Base-by-base conservation (phyloP, 2,797 vertebrate species). In the Pantherophis vulpinus region DNA sequence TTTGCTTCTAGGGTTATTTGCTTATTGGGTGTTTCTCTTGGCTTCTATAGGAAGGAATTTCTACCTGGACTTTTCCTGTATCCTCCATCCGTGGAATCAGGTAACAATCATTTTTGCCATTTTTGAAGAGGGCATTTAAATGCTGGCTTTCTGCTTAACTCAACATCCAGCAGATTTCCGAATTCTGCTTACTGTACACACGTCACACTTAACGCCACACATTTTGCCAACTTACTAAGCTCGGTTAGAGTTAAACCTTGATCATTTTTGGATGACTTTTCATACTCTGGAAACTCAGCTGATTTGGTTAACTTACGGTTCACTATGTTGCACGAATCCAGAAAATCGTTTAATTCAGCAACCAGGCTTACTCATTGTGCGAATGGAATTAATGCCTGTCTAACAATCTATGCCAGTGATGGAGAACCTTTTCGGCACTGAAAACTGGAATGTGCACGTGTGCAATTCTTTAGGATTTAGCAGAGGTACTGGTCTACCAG, bases 81-180 rank as follows among this genome's bases (percentile, higher is more conserved):
- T 91, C 98, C 60, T 98, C 97, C 93, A 98, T 99, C 60, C 98
- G 98, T 1, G 98, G 98, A 51, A 97, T 99, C 95, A 99, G 99
- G 99, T 99, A 97, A 97, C 93, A 58, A 0, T 10, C 0, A 0
- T 1, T 0, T 20, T 51, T 16, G 55, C 4, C 29, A 1, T 20
- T 0, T 14, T 7, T 0, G 56, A 20, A 32, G 27, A 9, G 58
- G 32, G 4, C 37, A 4, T 51, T 3, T 51, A 51, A 89, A 66
- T 13, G 2, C 18, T 27, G 63, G 47, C 12, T 4, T 87, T 12
- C 16, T 74, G 87, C 42, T 27, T 66, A 47, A 37, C 5, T 87
- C 18, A 42, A 47, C 37, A 47, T 47, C 20, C 37, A 83, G 37
- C 74, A 25, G 32, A 79, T 42, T 79, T 47, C 74, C 11, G 37